A percentile compares a stretch with the other conserved stretches of the same genome.
phyloP scores from a whole-genome alignment of 2,113 vertebrate species.

The Ondatra zibethicus region DNA sequence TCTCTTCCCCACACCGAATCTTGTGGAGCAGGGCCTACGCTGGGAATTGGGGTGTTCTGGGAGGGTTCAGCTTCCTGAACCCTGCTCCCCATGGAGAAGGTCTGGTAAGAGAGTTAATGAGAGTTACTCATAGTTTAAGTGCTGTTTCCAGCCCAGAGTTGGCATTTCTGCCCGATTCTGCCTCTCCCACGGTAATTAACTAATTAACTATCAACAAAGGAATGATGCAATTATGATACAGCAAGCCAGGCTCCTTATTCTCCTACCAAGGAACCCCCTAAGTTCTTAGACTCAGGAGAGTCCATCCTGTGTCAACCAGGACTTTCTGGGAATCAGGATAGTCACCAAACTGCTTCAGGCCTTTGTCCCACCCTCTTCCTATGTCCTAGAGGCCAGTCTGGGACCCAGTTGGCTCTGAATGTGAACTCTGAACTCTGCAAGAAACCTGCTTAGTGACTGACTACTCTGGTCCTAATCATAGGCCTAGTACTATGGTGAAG shows the following conservation, averaged over 20 bases:
- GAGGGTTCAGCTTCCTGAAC: not conserved
- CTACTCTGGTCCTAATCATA: not conserved
- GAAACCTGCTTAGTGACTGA: not conserved
- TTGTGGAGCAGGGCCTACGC: not conserved
- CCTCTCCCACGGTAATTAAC: conserved; percentile 71
- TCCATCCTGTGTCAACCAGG: not conserved
- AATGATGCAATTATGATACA: conserved; percentile 70
- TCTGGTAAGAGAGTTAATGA: conserved; percentile 60
- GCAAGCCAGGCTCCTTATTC: not conserved
- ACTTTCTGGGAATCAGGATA: not conserved
- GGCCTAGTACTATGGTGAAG: not conserved
- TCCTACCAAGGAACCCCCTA: not conserved
- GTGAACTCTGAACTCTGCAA: not conserved
- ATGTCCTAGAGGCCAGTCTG: not conserved
- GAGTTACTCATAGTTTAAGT: conserved; percentile 68
- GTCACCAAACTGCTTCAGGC: not conserved
- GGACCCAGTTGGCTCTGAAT: not conserved
- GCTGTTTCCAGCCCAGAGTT: conserved; percentile 55
- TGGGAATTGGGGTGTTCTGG: not conserved
- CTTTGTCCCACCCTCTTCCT: not conserved
- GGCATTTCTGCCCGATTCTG: conserved; percentile 64
- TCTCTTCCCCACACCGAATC: not conserved
- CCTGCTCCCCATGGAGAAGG: not conserved
- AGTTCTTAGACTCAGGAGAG: not conserved
- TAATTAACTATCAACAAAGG: conserved; percentile 64